Base-by-base conservation (phyloP, 2,113 vertebrate species). In the Tupaia chinensis region DNA sequence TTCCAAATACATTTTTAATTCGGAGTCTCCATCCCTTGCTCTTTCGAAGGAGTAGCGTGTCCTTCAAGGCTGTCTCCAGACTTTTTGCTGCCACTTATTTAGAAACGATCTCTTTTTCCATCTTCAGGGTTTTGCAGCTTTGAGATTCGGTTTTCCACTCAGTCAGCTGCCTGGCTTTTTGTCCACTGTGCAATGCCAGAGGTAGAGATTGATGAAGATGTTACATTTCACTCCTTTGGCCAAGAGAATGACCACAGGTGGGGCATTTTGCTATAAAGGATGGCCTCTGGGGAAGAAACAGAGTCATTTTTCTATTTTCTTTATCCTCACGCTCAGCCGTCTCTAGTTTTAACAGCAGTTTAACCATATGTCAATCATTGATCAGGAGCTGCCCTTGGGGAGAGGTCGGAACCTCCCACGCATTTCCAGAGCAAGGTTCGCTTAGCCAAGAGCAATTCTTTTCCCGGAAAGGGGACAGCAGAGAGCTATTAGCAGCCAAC, bases 1-100 rank as follows among this genome's bases (percentile, higher is more conserved):
- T 87, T 87, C 25, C 83, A 87, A 61, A 66, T 66, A 61, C 54
- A 61, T 81, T 83, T 88, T 54, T 86, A 83, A 89, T 56, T 9
- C 53, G 2, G 2, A 66, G n/a, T 66, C 53, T 77, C 61, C 19
- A 82, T 34, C 58, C 58, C n/a, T 85, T 65, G 29, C 15, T 58
- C 54, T 80, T 92, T 23, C 60, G 16, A 32, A 61, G 5, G 22
- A 84, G 20, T 13, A 58, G 1, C 44, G 7, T 32, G 5, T 61
- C 32, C 27, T 81, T 70, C 29, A 12, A 9, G 17, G 23, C 58
- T 66, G 7, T 61, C 76, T 77, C 73, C 61, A 66, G 34, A 87
- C 27, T 74, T 87, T n/a, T 82, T 77, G 63, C 69, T 82, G 22
- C 13, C 12, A 8, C 27, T 70, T 87, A 27, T 81, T 85, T 27